Percentiles rank a stretch among this genome's conserved stretches.
Evolutionary conservation across 1,140 invertebrate genomes (phyloP).

Genomic region (Grapholita molesta): DNA sequence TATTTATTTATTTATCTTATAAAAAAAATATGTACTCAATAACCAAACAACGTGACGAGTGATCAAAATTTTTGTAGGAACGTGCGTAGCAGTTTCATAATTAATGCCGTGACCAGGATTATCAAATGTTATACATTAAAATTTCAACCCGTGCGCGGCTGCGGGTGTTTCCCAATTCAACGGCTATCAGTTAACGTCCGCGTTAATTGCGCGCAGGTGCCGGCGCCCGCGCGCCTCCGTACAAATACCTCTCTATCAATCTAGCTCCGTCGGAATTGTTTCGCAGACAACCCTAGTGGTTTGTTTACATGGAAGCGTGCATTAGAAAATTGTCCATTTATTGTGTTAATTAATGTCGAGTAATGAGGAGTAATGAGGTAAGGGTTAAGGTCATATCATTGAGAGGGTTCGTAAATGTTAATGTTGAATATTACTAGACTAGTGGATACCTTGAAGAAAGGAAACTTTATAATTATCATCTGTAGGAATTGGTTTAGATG

Average conservation of each 20-base stretch:
- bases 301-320: background rate
- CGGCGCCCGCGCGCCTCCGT: background rate
- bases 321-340: background rate
- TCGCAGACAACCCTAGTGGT: slow-evolving; percentile 7
- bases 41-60: too few species aligned
- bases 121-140: background rate
- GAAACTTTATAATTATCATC: too few species aligned
- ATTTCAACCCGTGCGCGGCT: background rate
- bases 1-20: too few species aligned
- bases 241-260: slow-evolving; percentile 16
- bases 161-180: background rate
- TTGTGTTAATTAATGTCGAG: background rate
- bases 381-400: background rate
- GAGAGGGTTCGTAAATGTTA: background rate
- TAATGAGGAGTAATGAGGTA: background rate
- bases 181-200: background rate
- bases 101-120: background rate
- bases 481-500: too few species aligned
- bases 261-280: slow-evolving; percentile 10
- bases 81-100: background rate
- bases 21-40: too few species aligned
- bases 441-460: too few species aligned
- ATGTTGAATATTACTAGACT: background rate
- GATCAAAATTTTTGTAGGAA: too few species aligned
- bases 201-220: slow-evolving; percentile 13